Evolutionary conservation across 37 sponge, comb jelly and placozoan genomes (phyloP).

Genomic region (Halichondria panicea): DNA sequence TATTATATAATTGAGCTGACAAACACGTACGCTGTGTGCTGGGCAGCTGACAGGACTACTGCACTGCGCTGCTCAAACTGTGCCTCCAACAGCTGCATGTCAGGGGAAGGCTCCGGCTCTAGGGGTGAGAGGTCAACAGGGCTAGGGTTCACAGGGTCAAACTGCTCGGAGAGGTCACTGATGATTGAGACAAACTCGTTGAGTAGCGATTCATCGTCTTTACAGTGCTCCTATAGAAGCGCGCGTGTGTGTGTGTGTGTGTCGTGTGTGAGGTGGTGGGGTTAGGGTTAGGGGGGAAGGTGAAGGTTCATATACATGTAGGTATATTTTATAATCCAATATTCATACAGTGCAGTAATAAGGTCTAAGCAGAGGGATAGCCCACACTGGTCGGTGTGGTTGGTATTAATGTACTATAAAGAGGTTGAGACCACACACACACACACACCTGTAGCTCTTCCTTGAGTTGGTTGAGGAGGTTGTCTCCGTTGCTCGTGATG

Average conservation of each 20-base stretch:
- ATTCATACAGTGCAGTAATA: too few species aligned
- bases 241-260: neutral
- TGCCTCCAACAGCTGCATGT: slow-evolving; percentile 38
- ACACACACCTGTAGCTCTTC: slow-evolving; percentile 24
- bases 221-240: slow-evolving; percentile 15
- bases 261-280: neutral
- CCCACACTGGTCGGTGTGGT: neutral
- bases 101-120: slow-evolving; percentile 30
- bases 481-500: slow-evolving; percentile 1
- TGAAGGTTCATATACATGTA: too few species aligned
- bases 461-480: slow-evolving; percentile 26
- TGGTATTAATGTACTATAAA: too few species aligned
- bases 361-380: neutral
- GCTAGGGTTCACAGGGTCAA: neutral
- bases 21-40: too few species aligned
- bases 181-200: slow-evolving; percentile 23
- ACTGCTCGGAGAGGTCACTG: neutral
- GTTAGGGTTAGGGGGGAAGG: neutral
- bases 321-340: too few species aligned
- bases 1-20: too few species aligned
- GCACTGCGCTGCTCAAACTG: slow-evolving; percentile 55
- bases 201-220: slow-evolving; percentile 29
- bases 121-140: slow-evolving; percentile 8
- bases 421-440: neutral
- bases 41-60: slow-evolving; percentile 7